Evolutionary conservation across 2,888 invertebrate species (phyloP), one percentile per base, ranked within the genome.

Genomic region (Andrena camellia): DNA sequence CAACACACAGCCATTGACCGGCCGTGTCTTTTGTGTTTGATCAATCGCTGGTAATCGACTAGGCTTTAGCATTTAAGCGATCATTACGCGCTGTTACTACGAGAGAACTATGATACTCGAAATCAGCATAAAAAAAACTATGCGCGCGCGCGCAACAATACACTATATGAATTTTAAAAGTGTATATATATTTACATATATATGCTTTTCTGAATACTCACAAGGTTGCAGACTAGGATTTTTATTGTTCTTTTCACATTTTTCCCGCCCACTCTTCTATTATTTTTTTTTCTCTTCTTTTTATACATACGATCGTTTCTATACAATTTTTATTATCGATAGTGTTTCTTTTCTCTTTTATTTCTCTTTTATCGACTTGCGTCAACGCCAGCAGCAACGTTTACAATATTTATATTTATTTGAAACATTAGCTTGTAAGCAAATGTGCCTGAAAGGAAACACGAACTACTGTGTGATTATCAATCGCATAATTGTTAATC

Each of bases 181-280:
- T 81, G 70, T 62, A 70, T 81, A 64, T 52, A 64, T 73, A 48
- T 72, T 60, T 48, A 72, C 90, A 90, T 92, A 89, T 91, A 91
- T 90, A 91, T 90, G 92, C 92, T 93, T 93, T 88, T 91, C 91
- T 92, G 90, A 88, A 92, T 92, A 93, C 92, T 94, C 93, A 91
- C 90, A 90, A 91, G 90, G 91, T 93, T 91, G 90, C 91, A 90
- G 87, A 91, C 78, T 89, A 23, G 89, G 88, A 82, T 89, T 89
- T 80, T 79, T 67, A 67, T 59, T 89, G 86, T 74, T 81, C 63
- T 86, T 88, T 76, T 75, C 83, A 86, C 81, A 87, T 87, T 88
- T 87, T 76, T 85, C 86, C 78, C 72, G 80, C 77, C 42, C 42
- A 17, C 42, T 77, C 69, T 84, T 60, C 52, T 77, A 70, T 72